phyloP scores from a whole-genome alignment of 1,140 invertebrate genomes.

The Penaeus chinensis region DNA sequence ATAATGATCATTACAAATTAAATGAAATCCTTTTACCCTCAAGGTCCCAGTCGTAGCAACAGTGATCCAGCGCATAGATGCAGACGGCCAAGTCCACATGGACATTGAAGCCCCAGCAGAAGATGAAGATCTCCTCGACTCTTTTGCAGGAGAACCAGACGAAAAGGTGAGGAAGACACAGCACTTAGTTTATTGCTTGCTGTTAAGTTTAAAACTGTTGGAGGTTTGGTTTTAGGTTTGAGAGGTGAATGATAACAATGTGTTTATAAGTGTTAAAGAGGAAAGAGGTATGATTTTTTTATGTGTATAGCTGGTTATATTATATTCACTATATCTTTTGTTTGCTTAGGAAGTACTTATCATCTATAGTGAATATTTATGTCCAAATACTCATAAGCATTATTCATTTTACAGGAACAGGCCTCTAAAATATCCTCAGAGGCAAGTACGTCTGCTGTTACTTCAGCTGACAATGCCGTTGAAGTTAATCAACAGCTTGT shows the following conservation, averaged over 20 bases:
- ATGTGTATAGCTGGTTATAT: too few species aligned
- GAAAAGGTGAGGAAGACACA: background rate
- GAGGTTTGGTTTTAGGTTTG: background rate
- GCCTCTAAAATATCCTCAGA: background rate
- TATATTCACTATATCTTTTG: background rate
- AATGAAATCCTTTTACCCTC: slow-evolving; percentile 1
- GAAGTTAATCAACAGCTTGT: slow-evolving; percentile 17
- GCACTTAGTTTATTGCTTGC: background rate
- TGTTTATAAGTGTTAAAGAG: background rate
- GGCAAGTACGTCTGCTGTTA: slow-evolving; percentile 7
- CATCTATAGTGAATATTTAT: too few species aligned
- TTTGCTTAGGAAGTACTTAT: background rate
- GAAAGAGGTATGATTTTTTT: too few species aligned
- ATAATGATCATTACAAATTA: background rate
- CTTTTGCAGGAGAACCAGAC: background rate
- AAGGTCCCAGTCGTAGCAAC: slow-evolving; percentile 71
- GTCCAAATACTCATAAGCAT: background rate
- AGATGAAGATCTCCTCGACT: slow-evolving; percentile 29
- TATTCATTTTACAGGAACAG: background rate
- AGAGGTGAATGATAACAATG: background rate
- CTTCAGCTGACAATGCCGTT: slow-evolving; percentile 9
- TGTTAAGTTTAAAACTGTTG: background rate
- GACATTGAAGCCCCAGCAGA: slow-evolving; percentile 68
- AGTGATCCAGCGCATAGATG: slow-evolving; percentile 69
- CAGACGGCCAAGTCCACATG: slow-evolving; percentile 69